A percentile compares a stretch with the other conserved stretches of the same genome.
Conservation (phyloP, 2,113 vertebrate genomes). For the Zosterops lateralis region DNA sequence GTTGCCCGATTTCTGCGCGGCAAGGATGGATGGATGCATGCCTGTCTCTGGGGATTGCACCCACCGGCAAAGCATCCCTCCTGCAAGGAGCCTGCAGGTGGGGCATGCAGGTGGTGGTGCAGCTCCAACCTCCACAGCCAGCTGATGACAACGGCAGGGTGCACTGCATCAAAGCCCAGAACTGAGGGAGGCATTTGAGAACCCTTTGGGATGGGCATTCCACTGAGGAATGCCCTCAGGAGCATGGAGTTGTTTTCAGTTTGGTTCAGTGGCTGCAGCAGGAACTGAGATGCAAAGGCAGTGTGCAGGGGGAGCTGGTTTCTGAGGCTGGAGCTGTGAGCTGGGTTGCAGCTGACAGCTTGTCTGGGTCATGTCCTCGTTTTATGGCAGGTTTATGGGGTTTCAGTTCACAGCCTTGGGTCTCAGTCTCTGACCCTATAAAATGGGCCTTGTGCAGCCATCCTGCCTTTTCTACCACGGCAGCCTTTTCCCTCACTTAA, state of each 20-base stretch:
- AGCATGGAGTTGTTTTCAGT: fast-evolving
- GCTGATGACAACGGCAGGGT: neutral
- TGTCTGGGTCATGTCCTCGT: neutral
- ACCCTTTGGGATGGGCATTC: neutral
- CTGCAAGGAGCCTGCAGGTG: neutral
- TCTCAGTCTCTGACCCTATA: neutral
- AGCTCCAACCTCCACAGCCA: neutral
- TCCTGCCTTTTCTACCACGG: neutral
- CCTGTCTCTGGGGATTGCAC: neutral
- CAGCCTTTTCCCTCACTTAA: neutral
- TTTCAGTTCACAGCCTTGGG: neutral
- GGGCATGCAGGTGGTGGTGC: neutral
- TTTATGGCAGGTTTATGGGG: neutral
- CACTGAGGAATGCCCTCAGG: neutral
- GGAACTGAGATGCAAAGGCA: neutral
- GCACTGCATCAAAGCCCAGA: neutral
- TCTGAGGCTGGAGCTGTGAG: neutral
- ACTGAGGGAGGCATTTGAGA: neutral
- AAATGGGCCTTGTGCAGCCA: neutral
- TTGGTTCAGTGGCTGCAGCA: neutral
- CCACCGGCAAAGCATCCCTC: neutral
- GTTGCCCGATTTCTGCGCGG: neutral
- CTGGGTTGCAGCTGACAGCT: neutral
- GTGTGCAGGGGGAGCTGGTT: neutral
- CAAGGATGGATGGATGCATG: neutral